Base-by-base conservation (phyloP, 2,113 vertebrate genomes). In the Cisticola juncidis region DNA sequence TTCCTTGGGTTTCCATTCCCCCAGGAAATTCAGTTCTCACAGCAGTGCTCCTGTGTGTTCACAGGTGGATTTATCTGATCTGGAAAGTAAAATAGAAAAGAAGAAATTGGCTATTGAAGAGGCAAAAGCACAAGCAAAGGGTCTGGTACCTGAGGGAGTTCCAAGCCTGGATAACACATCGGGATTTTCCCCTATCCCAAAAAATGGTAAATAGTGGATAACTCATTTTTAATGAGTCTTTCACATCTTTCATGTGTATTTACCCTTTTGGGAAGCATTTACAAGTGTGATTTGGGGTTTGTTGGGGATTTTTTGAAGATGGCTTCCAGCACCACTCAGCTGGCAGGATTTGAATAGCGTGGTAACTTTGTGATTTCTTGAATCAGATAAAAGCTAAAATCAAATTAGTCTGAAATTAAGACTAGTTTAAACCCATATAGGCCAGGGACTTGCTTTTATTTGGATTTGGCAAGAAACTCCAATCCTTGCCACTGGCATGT, bases 101-200 rank as follows among this genome's bases (percentile, higher is more conserved):
- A 97, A 97, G 50, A 98, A 97, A 38, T 78, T 97, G 0, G 98
- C 98, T 33, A 96, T 98, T 0, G 98, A 98, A 53, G 98, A 98
- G 85, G 98, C 98, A 7, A 98, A 98, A 94, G 98, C 98, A 3
- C 98, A 98, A 42, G 98, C 98, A 2, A 98, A 97, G 88, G 97
- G 97, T 45, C 94, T 98, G 33, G 86, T 97, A 22, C 94, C 97
- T 1, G 96, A 97, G 6, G 95, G 96, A 26, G 82, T 95, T 5
- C 98, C 97, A 2, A 96, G 84, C 29, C 80, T 97, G 21, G 98
- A 98, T 17, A 76, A 80, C 31, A 83, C 97, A 0, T 89, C 98
- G 0, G 98, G 98, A 14, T 98, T 99, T 96, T 99, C 98, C 1
- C 98, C 98, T 8, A 77, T 87, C 61, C 98, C 98, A 2, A 98